A percentile compares a stretch with the other conserved stretches of the same genome.
These are phyloP conservation scores for Ciconia stormi DNA, from an alignment of 2,113 vertebrate genomes.

Conservation along the genomic window DNA sequence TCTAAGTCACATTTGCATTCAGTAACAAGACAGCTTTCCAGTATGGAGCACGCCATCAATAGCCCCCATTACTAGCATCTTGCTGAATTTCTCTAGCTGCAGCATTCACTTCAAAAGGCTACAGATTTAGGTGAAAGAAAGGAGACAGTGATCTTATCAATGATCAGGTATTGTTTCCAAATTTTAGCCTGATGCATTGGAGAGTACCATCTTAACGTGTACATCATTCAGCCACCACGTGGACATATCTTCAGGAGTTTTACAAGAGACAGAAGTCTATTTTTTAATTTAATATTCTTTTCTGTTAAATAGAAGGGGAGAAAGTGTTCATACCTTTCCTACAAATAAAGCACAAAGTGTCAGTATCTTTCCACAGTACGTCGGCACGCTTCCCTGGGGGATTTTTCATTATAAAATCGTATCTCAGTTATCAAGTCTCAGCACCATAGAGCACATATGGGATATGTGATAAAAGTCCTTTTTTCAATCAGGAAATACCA, in stretches of 20 bases:
- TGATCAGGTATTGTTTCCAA: neutral
- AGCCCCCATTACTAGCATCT: neutral
- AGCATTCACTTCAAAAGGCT: neutral
- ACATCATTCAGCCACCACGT: neutral
- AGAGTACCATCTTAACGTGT: neutral
- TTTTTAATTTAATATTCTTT: neutral
- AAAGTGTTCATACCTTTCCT: neutral
- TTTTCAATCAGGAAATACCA: neutral
- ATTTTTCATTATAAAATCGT: constrained; percentile 38
- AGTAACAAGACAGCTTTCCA: constrained; percentile 37
- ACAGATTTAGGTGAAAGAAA: neutral
- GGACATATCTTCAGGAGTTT: neutral
- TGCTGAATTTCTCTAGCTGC: neutral
- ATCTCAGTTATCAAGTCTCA: constrained; percentile 32
- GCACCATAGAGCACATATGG: constrained; percentile 7
- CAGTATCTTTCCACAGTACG: constrained; percentile 1
- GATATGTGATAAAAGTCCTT: neutral
- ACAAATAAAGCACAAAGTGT: neutral
- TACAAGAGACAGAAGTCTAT: neutral
- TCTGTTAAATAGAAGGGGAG: neutral
- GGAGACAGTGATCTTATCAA: neutral
- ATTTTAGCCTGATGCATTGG: neutral
- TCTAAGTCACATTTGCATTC: constrained; percentile 53
- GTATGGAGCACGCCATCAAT: neutral
- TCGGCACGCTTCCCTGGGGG: neutral